Conservation (phyloP, 2,797 vertebrate species). For the Menidia menidia region DNA sequence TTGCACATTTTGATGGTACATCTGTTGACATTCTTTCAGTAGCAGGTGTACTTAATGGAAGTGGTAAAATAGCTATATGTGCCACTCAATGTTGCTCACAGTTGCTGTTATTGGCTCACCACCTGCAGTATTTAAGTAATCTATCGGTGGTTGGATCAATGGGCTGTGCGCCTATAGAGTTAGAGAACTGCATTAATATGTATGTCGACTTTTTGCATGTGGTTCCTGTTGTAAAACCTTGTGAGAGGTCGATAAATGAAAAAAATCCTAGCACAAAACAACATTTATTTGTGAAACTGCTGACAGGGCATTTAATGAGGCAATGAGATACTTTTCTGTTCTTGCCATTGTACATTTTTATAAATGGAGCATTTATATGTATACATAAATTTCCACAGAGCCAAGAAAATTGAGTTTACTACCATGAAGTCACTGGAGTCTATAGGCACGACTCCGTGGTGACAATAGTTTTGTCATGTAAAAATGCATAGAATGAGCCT, state of each 20-base stretch:
- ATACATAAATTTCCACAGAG: too few relatives aligned
- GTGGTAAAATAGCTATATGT: background rate
- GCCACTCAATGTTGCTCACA: background rate
- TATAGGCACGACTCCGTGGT: background rate
- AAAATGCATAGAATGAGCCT: too few relatives aligned
- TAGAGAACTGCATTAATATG: background rate
- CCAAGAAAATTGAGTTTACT: background rate
- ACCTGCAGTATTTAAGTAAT: background rate
- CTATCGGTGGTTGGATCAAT: background rate
- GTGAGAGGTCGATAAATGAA: too few relatives aligned
- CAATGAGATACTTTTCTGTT: too few relatives aligned
- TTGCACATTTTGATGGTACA: background rate
- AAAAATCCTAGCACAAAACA: too few relatives aligned
- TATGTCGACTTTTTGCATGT: background rate
- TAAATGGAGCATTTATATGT: too few relatives aligned
- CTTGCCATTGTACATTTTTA: too few relatives aligned
- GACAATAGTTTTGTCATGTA: background rate
- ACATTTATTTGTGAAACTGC: too few relatives aligned
- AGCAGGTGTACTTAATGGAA: background rate
- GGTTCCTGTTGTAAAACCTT: too few relatives aligned
- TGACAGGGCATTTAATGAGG: too few relatives aligned
- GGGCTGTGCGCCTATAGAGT: background rate
- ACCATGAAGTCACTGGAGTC: background rate
- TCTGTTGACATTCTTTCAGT: background rate
- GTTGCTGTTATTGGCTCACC: background rate